These are phyloP conservation scores for Oreochromis grahami DNA, from an alignment of 2,797 vertebrate species.

Conservation along the genomic window DNA sequence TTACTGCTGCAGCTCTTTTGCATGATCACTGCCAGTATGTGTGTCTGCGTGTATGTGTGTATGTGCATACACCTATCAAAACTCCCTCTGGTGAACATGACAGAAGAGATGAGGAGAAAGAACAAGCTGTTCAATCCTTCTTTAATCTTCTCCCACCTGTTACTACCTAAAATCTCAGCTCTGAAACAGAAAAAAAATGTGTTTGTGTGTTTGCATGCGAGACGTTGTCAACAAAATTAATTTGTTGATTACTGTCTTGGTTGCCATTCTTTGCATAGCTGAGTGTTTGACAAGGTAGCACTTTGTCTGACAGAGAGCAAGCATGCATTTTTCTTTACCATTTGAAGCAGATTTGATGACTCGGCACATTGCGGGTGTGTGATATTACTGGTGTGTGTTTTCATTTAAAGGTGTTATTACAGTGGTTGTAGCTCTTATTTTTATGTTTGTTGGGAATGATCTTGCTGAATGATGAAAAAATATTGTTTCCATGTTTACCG, in stretches of 20 bases:
- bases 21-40: neutral
- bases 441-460: neutral
- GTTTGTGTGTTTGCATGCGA: neutral
- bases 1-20: slow-evolving; percentile 45
- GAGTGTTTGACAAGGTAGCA: slow-evolving; percentile 10
- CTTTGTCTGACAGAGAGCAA: neutral
- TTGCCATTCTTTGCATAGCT: neutral
- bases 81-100: neutral
- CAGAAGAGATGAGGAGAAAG: slow-evolving; percentile 22
- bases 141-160: slow-evolving; percentile 44
- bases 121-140: slow-evolving; percentile 38
- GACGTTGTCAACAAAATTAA: neutral
- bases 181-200: slow-evolving; percentile 9
- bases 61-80: neutral
- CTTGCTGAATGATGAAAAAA: slow-evolving; percentile 4
- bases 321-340: neutral
- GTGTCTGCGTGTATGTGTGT: neutral
- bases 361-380: neutral
- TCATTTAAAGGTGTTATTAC: neutral
- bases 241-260: neutral
- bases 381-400: neutral
- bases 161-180: slow-evolving; percentile 17
- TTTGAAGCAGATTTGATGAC: neutral
- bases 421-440: neutral
- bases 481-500: slow-evolving; percentile 10